Base-by-base conservation (phyloP, 2,113 vertebrate genomes). In the Rhagologus leucostigma region DNA sequence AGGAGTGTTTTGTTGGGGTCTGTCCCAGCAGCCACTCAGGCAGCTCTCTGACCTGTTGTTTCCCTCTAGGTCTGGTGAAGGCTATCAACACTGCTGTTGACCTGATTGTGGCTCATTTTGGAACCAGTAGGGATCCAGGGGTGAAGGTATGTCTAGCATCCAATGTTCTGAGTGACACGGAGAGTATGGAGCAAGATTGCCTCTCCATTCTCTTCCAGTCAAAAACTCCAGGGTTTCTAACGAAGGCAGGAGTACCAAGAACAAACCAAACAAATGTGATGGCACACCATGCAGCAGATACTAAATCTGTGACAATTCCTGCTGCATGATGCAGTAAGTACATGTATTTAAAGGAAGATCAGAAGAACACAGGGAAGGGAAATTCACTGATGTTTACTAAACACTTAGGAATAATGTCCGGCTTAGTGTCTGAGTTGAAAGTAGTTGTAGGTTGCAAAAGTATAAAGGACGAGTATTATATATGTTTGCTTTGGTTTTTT, bases 91-190 rank as follows among this genome's bases (percentile, higher is more conserved):
- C 98, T 8, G 99, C 99, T 1, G 99, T 99, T 75, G 99, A 99
- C 96, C 98, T 99, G 89, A 99, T 99, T 3, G 99, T 99, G 91
- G 99, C 99, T 47, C 99, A 99, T 95, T 99, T 99, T 55, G 99
- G 99, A 73, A 99, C 99, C 83, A 99, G 99, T 94, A 98, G 99
- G 71, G 99, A 99, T 89, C 98, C 99, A 8, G 99, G 99, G 7
- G 98, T 99, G 9, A 99, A 99, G 99, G 99, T 99, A 97, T 13
- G 44, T 52, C 46, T 55, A 78, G 39, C 17, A 88, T 69, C 60
- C 44, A 53, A 1, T 16, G 37, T 81, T 41, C 15, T 68, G n/a
- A 47, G 6, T 53, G 30, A n/a, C 39, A 47, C 1, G 0, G 47
- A 67, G 12, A 76, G 17, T 33, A 17, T 46, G 29, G 30, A 39